Conservation (phyloP, 2,888 invertebrate species). For the Galerucella nymphaeae region DNA sequence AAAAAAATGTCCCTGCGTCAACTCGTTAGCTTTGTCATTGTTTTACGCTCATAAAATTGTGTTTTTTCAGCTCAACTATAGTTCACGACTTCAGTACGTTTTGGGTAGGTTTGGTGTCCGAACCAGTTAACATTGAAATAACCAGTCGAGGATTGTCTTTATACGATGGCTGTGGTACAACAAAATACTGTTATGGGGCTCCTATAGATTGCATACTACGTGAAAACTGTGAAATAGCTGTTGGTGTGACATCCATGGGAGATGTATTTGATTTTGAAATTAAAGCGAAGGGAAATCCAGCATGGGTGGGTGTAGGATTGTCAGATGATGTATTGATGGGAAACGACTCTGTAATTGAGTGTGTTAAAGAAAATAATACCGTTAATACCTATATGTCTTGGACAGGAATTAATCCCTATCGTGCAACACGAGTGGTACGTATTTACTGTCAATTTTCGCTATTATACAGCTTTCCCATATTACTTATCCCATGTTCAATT, state of each 20-base stretch:
- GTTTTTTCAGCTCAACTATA: slow-evolving; percentile 76
- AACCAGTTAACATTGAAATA: slow-evolving; percentile 72
- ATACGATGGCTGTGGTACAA: slow-evolving; percentile 76
- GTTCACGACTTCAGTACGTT: slow-evolving; percentile 81
- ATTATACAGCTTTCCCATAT: not conserved
- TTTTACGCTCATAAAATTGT: not conserved
- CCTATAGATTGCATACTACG: slow-evolving; percentile 76
- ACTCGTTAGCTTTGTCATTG: not conserved
- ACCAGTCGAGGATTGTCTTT: slow-evolving; percentile 68
- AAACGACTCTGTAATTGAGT: slow-evolving; percentile 85
- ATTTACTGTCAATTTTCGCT: slow-evolving; percentile 44
- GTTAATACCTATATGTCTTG: slow-evolving; percentile 74
- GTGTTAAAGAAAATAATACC: slow-evolving; percentile 72
- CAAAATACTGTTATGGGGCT: slow-evolving; percentile 83
- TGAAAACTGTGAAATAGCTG: slow-evolving; percentile 75
- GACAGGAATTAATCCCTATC: slow-evolving; percentile 70
- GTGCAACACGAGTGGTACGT: slow-evolving; percentile 60
- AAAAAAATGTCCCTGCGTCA: not conserved
- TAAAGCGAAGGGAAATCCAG: slow-evolving; percentile 63
- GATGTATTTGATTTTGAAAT: slow-evolving; percentile 74
- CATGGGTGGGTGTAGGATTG: slow-evolving; percentile 81
- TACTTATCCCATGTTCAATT: too few relatives aligned
- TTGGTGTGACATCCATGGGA: slow-evolving; percentile 69
- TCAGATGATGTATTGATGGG: slow-evolving; percentile 86
- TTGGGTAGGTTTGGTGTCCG: slow-evolving; percentile 82